A percentile compares a stretch with the other conserved stretches of the same genome.
Conservation (phyloP, 2,888 invertebrate genomes). For the Sinopyrophorus schimmeli region DNA sequence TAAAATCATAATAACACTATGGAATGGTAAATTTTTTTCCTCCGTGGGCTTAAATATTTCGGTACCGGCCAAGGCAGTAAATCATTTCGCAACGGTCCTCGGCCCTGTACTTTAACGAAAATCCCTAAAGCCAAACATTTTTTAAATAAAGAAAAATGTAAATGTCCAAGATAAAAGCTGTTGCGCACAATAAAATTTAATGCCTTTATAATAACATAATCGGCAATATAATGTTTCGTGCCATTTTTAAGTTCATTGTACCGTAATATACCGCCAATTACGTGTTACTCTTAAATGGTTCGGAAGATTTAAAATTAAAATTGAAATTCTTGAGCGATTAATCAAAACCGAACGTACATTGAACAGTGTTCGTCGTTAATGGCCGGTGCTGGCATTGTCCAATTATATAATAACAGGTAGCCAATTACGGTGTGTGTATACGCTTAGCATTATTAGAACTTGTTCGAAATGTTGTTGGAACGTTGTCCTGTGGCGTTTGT, state of each 20-base stretch:
- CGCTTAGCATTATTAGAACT: conserved; percentile 43
- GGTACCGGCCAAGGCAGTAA: too few species aligned
- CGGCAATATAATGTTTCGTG: conserved; percentile 19
- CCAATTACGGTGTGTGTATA: conserved; percentile 43
- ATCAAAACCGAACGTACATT: conserved; percentile 32
- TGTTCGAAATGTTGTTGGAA: conserved; percentile 43
- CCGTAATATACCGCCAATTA: conserved; percentile 32
- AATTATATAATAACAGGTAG: conserved; percentile 46
- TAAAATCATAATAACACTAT: too few species aligned
- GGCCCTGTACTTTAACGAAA: too few species aligned
- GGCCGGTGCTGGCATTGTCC: conserved; percentile 38
- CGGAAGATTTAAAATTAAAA: conserved; percentile 34
- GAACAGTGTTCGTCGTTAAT: conserved; percentile 27
- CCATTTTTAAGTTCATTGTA: conserved; percentile 35
- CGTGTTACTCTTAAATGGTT: conserved; percentile 28
- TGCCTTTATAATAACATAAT: conserved; percentile 38
- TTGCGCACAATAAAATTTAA: conserved; percentile 33
- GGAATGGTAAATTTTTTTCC: too few species aligned
- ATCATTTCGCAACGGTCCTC: too few species aligned
- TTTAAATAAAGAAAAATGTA: too few species aligned
- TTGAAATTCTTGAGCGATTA: conserved; percentile 34
- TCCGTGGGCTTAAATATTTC: too few species aligned
- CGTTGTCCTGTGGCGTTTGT: conserved; percentile 39
- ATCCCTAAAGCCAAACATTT: too few species aligned
- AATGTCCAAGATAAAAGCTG: too few species aligned